phyloP scores from a whole-genome alignment of 2,888 invertebrate species.

The Erpobdella octoculata region DNA sequence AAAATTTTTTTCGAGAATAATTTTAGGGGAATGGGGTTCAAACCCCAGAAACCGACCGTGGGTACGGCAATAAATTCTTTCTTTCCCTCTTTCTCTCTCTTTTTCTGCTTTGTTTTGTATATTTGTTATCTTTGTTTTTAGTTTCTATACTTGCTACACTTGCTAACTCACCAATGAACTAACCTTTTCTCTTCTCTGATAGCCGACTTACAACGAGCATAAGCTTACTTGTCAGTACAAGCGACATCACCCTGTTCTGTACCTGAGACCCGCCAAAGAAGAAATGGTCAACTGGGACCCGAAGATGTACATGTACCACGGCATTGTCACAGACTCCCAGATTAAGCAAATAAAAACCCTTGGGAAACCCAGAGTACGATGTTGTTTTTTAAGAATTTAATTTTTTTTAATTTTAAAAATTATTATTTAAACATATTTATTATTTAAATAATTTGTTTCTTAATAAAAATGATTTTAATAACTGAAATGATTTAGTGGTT shows the following conservation, averaged over 20 bases:
- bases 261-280: constrained; percentile 60
- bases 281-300: constrained; percentile 71
- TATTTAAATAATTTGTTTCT: neutral
- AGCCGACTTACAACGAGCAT: constrained; percentile 43
- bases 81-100: too few species aligned
- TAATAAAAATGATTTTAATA: neutral
- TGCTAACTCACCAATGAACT: too few species aligned
- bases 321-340: constrained; percentile 77
- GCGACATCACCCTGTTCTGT: constrained; percentile 41
- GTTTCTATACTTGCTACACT: too few species aligned
- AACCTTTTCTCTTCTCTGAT: too few species aligned
- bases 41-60: too few species aligned
- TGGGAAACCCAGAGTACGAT: constrained; percentile 73
- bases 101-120: too few species aligned
- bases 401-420: neutral
- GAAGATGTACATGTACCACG: constrained; percentile 74
- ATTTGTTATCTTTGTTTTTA: too few species aligned
- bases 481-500: neutral
- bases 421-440: neutral
- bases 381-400: too few species aligned
- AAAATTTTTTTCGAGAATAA: too few species aligned
- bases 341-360: constrained; percentile 74
- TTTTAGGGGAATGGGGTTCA: too few species aligned
- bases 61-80: too few species aligned
- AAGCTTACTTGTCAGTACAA: constrained; percentile 46